Conservation (phyloP, 2,888 invertebrate species). For the Nephrocerus scutellatus region DNA sequence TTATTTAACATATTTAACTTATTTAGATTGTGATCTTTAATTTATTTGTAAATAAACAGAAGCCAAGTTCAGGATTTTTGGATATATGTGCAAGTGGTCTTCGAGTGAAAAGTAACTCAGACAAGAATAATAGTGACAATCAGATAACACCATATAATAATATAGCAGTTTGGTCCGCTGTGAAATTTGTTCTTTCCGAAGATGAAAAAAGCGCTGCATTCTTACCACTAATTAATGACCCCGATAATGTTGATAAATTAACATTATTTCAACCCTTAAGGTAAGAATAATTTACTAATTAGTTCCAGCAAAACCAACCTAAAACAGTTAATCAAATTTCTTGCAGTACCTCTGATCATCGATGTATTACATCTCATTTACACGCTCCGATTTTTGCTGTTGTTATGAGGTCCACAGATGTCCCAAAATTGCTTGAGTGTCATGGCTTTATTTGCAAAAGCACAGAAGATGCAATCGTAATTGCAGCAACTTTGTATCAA, state of each 20-base stretch:
- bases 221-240: conserved; percentile 75
- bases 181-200: conserved; percentile 70
- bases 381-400: conserved; percentile 85
- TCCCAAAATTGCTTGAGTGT: conserved; percentile 75
- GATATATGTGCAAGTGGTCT: conserved; percentile 54
- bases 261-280: conserved; percentile 54
- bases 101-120: conserved; percentile 57
- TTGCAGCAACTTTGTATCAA: conserved; percentile 85
- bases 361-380: conserved; percentile 48
- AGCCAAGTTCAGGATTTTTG: conserved; percentile 37
- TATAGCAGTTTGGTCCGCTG: conserved; percentile 89
- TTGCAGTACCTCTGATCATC: conserved; percentile 41
- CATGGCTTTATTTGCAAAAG: conserved; percentile 86
- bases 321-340: conserved; percentile 1
- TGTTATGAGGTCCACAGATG: conserved; percentile 72
- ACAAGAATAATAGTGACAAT: conserved; percentile 23
- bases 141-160: conserved; percentile 77
- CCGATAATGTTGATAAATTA: conserved; percentile 69
- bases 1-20: no score
- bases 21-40: no score
- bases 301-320: not conserved
- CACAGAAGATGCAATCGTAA: conserved; percentile 84
- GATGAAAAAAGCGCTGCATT: conserved; percentile 63
- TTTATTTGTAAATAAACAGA: no score
- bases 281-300: conserved; percentile 25